Base-by-base conservation (phyloP, 2,888 invertebrate genomes). In the Drosophila infuscata region DNA sequence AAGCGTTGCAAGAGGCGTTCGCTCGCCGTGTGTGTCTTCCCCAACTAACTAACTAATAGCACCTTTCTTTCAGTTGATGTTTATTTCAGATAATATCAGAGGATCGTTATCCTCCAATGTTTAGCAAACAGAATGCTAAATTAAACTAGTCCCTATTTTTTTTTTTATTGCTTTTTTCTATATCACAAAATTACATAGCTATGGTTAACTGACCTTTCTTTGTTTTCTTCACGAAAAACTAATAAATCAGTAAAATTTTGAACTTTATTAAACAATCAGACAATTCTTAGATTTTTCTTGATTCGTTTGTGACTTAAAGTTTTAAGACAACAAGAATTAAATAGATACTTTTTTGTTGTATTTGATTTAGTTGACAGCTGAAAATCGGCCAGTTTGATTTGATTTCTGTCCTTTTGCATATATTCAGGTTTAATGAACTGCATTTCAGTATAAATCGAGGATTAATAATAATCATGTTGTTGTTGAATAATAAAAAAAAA, bases 1-100 rank as follows among this genome's bases (percentile, higher is more conserved):
- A 52, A 60, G 54, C 54, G 60, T 15, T n/a, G 54, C 20, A 38
- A 29, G 15, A 48, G 64, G n/a, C 63, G n/a, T 54, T 46, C 59
- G 33, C 33, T 43, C 49, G 30, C 30, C 15, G 38, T 29, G 58
- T 33, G 59, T 59, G 36, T 51, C 30, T 12, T 60, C 30, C 56
- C 20, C 30, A 8, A 38, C 29, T 56, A 41, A 41, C 33, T 20
- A 54, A 54, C 36, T 54, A 36, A 54, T 54, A 54, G 17, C 3
- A 36, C 25, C 25, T n/a, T 15, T 57, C 5, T 20, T n/a, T 4
- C 15, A n/a, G 30, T 30, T 30, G 38, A 15, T 57, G 20, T 15
- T 36, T 20, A 30, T 32, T 30, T 32, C 30, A 57, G 38, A n/a
- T 57, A 30, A 29, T 29, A 38, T 56, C 56, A 36, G 25, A 6